Conservation (phyloP, 2,888 invertebrate genomes). For the Bellardia pandia region DNA sequence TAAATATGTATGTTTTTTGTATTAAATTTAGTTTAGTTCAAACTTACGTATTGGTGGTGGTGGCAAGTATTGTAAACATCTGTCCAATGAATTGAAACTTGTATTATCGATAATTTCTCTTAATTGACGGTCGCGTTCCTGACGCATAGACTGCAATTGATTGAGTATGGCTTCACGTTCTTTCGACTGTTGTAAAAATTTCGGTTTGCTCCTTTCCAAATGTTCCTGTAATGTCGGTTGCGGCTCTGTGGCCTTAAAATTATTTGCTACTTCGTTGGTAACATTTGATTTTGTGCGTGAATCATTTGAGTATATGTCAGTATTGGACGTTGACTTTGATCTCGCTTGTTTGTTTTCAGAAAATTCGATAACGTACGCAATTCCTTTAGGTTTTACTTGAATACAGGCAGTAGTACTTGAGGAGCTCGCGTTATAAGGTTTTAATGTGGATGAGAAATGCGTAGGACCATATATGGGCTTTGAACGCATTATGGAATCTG, state of each 20-base stretch:
- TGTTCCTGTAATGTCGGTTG: constrained; percentile 87
- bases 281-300: not conserved
- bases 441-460: constrained; percentile 41
- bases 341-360: constrained; percentile 54
- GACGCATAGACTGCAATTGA: constrained; percentile 80
- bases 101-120: constrained; percentile 79
- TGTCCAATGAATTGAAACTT: constrained; percentile 79
- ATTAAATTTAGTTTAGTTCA: constrained; percentile 11
- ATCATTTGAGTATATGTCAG: constrained; percentile 3
- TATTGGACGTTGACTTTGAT: constrained; percentile 4
- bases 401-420: constrained; percentile 61
- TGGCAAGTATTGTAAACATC: constrained; percentile 79
- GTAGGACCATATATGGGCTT: constrained; percentile 75
- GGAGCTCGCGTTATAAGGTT: not conserved
- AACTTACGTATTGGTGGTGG: constrained; percentile 83
- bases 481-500: constrained; percentile 76
- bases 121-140: constrained; percentile 79
- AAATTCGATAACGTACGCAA: constrained; percentile 82
- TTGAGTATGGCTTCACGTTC: constrained; percentile 81
- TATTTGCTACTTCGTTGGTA: constrained; percentile 12
- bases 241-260: constrained; percentile 22
- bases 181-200: constrained; percentile 87
- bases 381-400: constrained; percentile 80
- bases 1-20: not conserved
- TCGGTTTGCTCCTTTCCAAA: constrained; percentile 88